A percentile compares a stretch with the other conserved stretches of the same genome.
Conservation (phyloP, 1,140 invertebrate genomes). For the Sinonovacula constricta region DNA sequence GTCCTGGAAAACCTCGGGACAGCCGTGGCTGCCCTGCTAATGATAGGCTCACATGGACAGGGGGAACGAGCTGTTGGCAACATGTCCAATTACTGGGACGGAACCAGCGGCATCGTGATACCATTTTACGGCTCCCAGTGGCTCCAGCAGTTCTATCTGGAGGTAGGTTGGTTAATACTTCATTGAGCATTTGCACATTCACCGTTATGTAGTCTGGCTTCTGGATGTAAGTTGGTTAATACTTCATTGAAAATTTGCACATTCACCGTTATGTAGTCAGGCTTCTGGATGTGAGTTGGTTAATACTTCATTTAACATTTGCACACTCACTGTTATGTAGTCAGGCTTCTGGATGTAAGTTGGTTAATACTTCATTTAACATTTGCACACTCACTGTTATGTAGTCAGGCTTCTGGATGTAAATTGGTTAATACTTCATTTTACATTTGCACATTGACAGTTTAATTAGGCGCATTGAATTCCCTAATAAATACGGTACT, state of each 20-base stretch:
- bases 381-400: not conserved
- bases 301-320: not conserved
- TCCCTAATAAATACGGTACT: too few relatives aligned
- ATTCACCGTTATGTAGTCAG: too few relatives aligned
- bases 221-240: not conserved
- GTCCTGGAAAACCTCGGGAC: slow-evolving; percentile 25
- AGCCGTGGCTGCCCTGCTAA: slow-evolving; percentile 34
- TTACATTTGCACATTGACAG: too few relatives aligned
- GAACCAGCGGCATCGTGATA: slow-evolving; percentile 19
- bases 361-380: not conserved
- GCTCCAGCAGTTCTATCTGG: slow-evolving; percentile 21
- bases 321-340: not conserved
- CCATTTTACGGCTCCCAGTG: slow-evolving; percentile 43
- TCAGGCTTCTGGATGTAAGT: not conserved
- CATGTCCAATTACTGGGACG: slow-evolving; percentile 41
- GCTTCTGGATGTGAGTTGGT: not conserved
- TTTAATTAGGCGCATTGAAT: too few relatives aligned
- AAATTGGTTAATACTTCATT: not conserved
- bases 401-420: not conserved
- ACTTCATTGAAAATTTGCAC: too few relatives aligned
- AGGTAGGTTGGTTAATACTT: not conserved
- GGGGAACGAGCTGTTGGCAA: slow-evolving; percentile 39
- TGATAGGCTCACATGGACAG: slow-evolving; percentile 39
- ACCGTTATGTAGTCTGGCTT: not conserved
- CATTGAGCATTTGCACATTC: not conserved